phyloP scores from a whole-genome alignment of 1,140 invertebrate genomes.

The Pseudobourletiella spinata region DNA sequence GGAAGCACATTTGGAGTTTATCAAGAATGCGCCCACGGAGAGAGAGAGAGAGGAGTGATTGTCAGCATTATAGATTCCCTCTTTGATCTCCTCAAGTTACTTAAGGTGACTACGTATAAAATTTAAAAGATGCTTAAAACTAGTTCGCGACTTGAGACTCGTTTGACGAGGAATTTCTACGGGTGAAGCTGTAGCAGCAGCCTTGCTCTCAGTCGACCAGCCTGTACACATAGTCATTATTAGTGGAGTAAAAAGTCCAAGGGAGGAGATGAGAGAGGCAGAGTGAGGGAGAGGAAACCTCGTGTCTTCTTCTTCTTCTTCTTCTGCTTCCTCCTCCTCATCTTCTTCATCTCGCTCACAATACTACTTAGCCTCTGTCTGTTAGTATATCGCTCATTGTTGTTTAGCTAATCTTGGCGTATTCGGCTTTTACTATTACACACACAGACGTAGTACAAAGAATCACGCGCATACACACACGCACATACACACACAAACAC shows the following conservation, averaged over 20 bases:
- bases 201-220: too few species aligned
- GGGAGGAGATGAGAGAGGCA: not conserved
- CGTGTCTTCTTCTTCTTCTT: not conserved
- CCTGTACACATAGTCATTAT: too few species aligned
- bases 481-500: too few species aligned
- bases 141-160: not conserved
- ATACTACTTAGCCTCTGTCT: not conserved
- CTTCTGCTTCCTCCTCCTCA: too few species aligned
- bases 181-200: too few species aligned
- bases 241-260: not conserved
- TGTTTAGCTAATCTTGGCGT: not conserved
- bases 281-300: not conserved
- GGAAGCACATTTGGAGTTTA: too few species aligned
- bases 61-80: too few species aligned
- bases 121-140: not conserved
- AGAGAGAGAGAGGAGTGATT: too few species aligned
- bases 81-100: too few species aligned
- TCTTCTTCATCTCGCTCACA: too few species aligned
- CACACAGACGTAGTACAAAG: not conserved
- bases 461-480: not conserved
- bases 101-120: not conserved
- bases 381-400: not conserved
- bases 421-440: not conserved
- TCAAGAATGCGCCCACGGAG: not conserved
- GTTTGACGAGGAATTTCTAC: slow-evolving; percentile 3